Conservation (phyloP, 2,113 vertebrate species). For the Ascaphus truei region DNA sequence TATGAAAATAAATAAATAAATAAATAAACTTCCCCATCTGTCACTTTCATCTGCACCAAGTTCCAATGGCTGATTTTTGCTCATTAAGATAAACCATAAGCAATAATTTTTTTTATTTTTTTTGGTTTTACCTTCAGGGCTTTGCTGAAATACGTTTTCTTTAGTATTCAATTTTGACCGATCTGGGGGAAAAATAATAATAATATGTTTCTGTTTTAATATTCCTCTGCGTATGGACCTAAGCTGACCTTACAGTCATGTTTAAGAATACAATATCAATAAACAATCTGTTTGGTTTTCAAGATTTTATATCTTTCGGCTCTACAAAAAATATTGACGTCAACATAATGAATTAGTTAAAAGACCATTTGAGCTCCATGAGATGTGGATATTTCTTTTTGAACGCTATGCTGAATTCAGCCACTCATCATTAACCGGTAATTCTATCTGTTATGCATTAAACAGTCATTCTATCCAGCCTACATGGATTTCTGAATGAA, state of each 20-base stretch:
- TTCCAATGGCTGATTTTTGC: slow-evolving; percentile 59
- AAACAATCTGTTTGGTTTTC: slow-evolving; percentile 33
- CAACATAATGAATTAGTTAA: slow-evolving; percentile 31
- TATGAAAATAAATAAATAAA: slow-evolving; percentile 41
- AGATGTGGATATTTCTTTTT: slow-evolving; percentile 23
- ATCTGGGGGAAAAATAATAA: slow-evolving; percentile 21
- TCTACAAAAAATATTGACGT: slow-evolving; percentile 34
- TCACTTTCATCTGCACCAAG: slow-evolving; percentile 55
- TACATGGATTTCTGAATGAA: background rate
- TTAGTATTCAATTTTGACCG: slow-evolving; percentile 26
- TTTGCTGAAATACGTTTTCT: slow-evolving; percentile 43
- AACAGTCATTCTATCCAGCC: background rate
- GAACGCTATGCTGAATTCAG: background rate
- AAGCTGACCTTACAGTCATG: slow-evolving; percentile 29
- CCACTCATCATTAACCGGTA: background rate
- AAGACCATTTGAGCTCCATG: slow-evolving; percentile 27
- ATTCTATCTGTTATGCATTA: background rate
- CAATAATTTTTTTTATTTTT: too few relatives aligned
- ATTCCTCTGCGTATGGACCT: slow-evolving; percentile 24
- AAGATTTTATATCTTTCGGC: slow-evolving; percentile 7
- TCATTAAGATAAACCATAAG: slow-evolving; percentile 64
- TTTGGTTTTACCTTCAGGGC: slow-evolving; percentile 60
- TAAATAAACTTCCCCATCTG: slow-evolving; percentile 63
- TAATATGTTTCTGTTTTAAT: slow-evolving; percentile 19
- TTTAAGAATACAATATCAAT: slow-evolving; percentile 34